phyloP scores from a whole-genome alignment of 2,888 invertebrate genomes.

The Meiosimyza platycephala region DNA sequence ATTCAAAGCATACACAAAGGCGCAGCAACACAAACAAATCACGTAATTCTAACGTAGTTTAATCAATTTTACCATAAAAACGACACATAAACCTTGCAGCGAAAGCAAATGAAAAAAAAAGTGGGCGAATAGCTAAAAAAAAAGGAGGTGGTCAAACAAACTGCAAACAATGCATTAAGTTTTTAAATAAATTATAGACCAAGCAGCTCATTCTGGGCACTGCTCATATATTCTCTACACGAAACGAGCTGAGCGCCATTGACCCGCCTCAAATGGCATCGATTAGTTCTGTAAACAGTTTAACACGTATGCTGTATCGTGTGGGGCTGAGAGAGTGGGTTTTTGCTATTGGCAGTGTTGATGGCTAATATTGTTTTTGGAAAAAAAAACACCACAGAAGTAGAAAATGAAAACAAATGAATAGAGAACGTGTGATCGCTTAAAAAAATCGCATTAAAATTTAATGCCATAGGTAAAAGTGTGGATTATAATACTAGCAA shows the following conservation, averaged over 20 bases:
- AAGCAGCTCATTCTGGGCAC: too few species aligned
- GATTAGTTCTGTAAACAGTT: slow-evolving; percentile 26
- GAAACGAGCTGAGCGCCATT: too few species aligned
- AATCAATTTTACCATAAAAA: slow-evolving; percentile 44
- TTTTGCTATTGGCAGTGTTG: too few species aligned
- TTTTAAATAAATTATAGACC: slow-evolving; percentile 18
- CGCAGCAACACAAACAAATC: slow-evolving; percentile 20
- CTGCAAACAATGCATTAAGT: slow-evolving; percentile 15
- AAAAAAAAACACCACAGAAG: too few species aligned
- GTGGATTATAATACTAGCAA: too few species aligned
- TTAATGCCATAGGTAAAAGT: not conserved
- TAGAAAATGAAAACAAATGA: not conserved
- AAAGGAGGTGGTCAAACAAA: not conserved
- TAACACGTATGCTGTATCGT: slow-evolving; percentile 15
- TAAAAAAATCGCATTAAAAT: slow-evolving; percentile 12
- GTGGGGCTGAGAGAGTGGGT: not conserved
- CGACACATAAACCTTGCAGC: too few species aligned
- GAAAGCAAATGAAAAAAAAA: too few species aligned
- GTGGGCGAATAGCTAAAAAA: not conserved
- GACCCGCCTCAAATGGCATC: not conserved
- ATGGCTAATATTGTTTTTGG: too few species aligned
- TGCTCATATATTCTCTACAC: too few species aligned
- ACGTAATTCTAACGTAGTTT: slow-evolving; percentile 33
- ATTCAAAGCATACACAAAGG: not conserved
- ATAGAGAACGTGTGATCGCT: not conserved